Conservation (phyloP, 2,888 invertebrate species). For the Lutraria lutraria region DNA sequence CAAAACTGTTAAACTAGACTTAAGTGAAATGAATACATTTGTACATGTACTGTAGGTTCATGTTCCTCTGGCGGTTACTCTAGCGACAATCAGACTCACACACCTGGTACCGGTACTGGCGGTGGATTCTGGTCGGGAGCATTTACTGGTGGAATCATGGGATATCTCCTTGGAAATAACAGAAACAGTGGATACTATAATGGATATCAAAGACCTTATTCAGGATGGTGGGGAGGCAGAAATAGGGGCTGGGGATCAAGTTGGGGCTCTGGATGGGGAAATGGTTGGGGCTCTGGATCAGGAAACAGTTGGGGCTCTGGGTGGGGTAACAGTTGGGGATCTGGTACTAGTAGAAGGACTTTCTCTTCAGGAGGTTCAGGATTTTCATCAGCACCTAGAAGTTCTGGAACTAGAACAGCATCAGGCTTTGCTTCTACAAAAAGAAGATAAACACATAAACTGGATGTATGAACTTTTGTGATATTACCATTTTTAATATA, state of each 20-base stretch:
- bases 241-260: slow-evolving; percentile 54
- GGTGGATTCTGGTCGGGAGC: slow-evolving; percentile 83
- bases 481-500: background rate
- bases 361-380: slow-evolving; percentile 35
- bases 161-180: slow-evolving; percentile 79
- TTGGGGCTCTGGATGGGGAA: too few species aligned
- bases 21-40: too few species aligned
- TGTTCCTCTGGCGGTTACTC: slow-evolving; percentile 59
- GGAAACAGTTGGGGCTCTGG: slow-evolving; percentile 36
- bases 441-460: slow-evolving; percentile 70
- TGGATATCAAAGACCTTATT: slow-evolving; percentile 53
- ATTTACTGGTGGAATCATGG: slow-evolving; percentile 81
- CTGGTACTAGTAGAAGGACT: slow-evolving; percentile 38
- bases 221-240: slow-evolving; percentile 60
- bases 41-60: slow-evolving; percentile 42
- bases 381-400: slow-evolving; percentile 50
- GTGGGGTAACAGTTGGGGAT: slow-evolving; percentile 34
- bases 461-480: background rate
- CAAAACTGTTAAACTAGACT: too few species aligned
- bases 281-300: slow-evolving; percentile 52
- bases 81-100: slow-evolving; percentile 45
- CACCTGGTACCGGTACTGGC: slow-evolving; percentile 51
- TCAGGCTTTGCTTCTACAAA: slow-evolving; percentile 82
- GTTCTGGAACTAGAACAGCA: slow-evolving; percentile 78
- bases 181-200: slow-evolving; percentile 63